A percentile compares a stretch with the other conserved stretches of the same genome.
Evolutionary conservation across 2,888 invertebrate species (phyloP).

Genomic region (Papilio demoleus): DNA sequence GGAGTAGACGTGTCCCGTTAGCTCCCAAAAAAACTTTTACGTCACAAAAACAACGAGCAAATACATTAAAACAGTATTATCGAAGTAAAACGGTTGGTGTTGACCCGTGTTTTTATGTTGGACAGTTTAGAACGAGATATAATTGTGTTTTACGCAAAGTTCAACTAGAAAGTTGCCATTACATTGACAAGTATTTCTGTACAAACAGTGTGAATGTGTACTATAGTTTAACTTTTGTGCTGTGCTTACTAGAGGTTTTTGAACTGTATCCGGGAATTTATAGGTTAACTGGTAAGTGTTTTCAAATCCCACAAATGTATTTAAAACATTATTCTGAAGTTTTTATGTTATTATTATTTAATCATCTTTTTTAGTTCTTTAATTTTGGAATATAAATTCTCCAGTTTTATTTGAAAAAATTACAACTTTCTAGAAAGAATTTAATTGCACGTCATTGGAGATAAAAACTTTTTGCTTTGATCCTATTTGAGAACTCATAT

Average conservation of each 20-base stretch:
- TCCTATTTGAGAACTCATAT: conserved; percentile 51
- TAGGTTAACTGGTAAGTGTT: conserved; percentile 57
- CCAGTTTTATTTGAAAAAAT: too few species aligned
- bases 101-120: conserved; percentile 14
- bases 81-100: conserved; percentile 18
- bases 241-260: conserved; percentile 61
- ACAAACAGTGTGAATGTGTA: conserved; percentile 59
- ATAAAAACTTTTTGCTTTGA: conserved; percentile 30
- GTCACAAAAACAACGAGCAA: conserved; percentile 55
- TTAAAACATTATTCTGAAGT: too few species aligned
- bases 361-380: too few species aligned
- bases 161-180: conserved; percentile 64
- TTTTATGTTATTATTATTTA: too few species aligned
- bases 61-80: conserved; percentile 38
- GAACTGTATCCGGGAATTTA: conserved; percentile 59
- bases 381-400: neutral
- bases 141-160: conserved; percentile 39
- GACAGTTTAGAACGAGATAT: conserved; percentile 11
- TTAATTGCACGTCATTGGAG: neutral
- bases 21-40: conserved; percentile 59
- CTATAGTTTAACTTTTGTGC: conserved; percentile 60
- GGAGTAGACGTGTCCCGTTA: conserved; percentile 53
- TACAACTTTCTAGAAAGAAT: neutral
- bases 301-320: too few species aligned
- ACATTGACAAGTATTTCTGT: conserved; percentile 58